Base-by-base conservation (phyloP, 2,797 vertebrate genomes). In the Cirrhinus mrigala region DNA sequence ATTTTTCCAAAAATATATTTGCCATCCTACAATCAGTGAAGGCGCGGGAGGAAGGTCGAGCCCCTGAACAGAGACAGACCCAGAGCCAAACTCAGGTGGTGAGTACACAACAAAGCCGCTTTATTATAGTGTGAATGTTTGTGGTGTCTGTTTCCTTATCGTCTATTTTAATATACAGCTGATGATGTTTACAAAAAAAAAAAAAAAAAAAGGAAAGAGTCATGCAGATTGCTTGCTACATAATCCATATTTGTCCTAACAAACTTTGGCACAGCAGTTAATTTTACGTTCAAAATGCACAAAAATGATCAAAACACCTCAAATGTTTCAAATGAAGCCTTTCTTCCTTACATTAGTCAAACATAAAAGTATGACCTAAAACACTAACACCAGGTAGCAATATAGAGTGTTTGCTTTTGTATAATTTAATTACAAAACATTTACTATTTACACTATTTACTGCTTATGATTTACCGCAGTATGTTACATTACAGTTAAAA, bases 1-100 rank as follows among this genome's bases (percentile, higher is more conserved):
- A 99, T 90, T 99, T 99, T 92, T 98, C 98, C 87, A 99, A 99
- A 95, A 99, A 98, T 92, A 98, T 99, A 91, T 99, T 99, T 94
- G 97, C 98, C 81, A 99, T 99, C 92, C 97, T 99, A 91, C 98
- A 99, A 81, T 99, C 98, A 0, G 98, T 99, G 77, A 99, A 99
- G 95, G 98, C 98, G 90, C 96, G 98, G 94, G 98, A 99, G 93
- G 98, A 99, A 92, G 98, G 98, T 0, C 95, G 97, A 84, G 98
- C 97, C 3, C 98, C 98, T 0, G 98, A 99, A 88, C 98, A 99
- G 91, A 96, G 98, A 90, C 98, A 97, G 27, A 94, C 96, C 87
- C 97, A 97, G 86, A 99, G 97, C 86, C 93, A 97, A 3, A 95
- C 97, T 50, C 97, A 98, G 78, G 95, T 96, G 94, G 98, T 99